phyloP scores from a whole-genome alignment of 2,888 invertebrate species.

The Rhorus exstirpatorius region DNA sequence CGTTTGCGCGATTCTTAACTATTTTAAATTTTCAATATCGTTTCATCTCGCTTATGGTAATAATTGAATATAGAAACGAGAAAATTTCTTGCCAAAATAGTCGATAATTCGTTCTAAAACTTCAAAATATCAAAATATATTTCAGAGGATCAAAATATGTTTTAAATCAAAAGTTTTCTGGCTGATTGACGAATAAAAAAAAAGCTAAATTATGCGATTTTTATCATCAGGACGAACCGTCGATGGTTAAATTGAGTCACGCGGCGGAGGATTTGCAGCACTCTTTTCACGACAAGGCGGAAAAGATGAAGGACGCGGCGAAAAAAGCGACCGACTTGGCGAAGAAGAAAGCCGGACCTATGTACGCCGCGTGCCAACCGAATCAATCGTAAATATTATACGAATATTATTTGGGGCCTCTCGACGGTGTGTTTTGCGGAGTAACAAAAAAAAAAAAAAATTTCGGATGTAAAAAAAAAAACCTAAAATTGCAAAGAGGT shows the following conservation, averaged over 20 bases:
- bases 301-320: slow-evolving; percentile 92
- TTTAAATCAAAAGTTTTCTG: too few species aligned
- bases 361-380: slow-evolving; percentile 83
- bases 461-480: background rate
- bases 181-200: too few species aligned
- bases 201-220: background rate
- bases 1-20: too few species aligned
- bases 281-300: slow-evolving; percentile 84
- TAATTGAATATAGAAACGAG: too few species aligned
- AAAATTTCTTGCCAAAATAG: too few species aligned
- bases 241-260: slow-evolving; percentile 78
- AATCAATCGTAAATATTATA: slow-evolving; percentile 80
- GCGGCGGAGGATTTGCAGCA: slow-evolving; percentile 83
- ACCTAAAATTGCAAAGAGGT: slow-evolving; percentile 8
- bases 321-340: slow-evolving; percentile 94
- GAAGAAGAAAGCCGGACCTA: slow-evolving; percentile 87
- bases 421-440: background rate
- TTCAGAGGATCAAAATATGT: too few species aligned
- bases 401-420: background rate
- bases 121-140: too few species aligned
- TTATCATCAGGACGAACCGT: slow-evolving; percentile 78
- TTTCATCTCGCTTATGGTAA: too few species aligned
- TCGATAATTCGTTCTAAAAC: too few species aligned
- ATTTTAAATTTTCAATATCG: too few species aligned
- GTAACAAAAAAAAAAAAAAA: background rate